A percentile compares a stretch with the other conserved stretches of the same genome.
phyloP scores from a whole-genome alignment of 1,140 invertebrate species.

The Papilio dardanus region DNA sequence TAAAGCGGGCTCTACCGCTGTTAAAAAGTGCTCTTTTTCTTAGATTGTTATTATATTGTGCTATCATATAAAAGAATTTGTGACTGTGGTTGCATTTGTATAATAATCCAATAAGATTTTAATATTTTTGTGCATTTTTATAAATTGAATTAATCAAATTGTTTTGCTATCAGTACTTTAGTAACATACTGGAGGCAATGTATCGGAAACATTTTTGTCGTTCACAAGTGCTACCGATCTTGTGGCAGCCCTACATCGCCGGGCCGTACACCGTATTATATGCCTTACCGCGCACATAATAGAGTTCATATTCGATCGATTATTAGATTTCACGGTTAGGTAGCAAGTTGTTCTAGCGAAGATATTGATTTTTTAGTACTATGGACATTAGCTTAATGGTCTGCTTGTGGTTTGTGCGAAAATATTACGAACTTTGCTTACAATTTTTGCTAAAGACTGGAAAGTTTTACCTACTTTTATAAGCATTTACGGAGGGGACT shows the following conservation, averaged over 20 bases:
- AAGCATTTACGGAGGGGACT: not conserved
- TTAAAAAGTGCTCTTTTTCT: too few species aligned
- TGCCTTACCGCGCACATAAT: not conserved
- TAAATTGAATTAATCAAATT: not conserved
- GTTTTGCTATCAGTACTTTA: slow-evolving; percentile 36
- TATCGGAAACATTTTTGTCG: slow-evolving; percentile 36
- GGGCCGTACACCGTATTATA: not conserved
- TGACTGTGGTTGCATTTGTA: too few species aligned
- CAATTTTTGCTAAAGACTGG: not conserved
- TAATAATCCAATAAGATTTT: too few species aligned
- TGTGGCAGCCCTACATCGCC: not conserved
- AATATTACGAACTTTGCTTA: not conserved
- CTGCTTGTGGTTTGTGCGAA: not conserved
- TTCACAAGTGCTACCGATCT: slow-evolving; percentile 13
- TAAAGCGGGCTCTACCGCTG: too few species aligned
- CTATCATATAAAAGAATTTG: too few species aligned
- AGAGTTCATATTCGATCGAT: slow-evolving; percentile 23
- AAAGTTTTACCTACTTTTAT: not conserved
- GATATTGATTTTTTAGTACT: slow-evolving; percentile 26
- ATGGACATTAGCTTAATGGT: slow-evolving; percentile 6
- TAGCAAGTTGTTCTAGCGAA: slow-evolving; percentile 17
- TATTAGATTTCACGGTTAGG: slow-evolving; percentile 18
- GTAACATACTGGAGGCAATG: slow-evolving; percentile 32
- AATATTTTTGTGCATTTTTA: too few species aligned
- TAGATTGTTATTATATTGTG: too few species aligned